These are phyloP conservation scores for Caenorhabditis sp. DNA, from an alignment of 2,888 invertebrate species.

Conservation along the genomic window DNA sequence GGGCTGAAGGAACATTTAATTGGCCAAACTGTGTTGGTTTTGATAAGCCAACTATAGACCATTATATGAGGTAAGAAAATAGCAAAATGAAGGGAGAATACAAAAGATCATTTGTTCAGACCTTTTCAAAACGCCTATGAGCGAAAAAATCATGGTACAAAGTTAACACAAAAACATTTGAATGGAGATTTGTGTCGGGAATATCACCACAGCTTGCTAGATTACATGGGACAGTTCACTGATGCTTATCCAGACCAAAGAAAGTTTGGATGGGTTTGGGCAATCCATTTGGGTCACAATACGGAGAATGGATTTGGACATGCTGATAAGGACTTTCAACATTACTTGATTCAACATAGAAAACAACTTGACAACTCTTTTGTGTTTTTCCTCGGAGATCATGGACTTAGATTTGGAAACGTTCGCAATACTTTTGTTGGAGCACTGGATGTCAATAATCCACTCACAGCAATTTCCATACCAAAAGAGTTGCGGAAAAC, in stretches of 20 bases:
- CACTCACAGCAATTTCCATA: slow-evolving; percentile 67
- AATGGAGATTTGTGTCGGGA: slow-evolving; percentile 61
- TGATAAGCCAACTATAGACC: slow-evolving; percentile 67
- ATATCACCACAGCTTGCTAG: slow-evolving; percentile 64
- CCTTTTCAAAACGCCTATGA: slow-evolving; percentile 70
- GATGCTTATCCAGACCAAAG: slow-evolving; percentile 68
- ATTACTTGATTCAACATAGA: slow-evolving; percentile 66
- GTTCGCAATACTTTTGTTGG: slow-evolving; percentile 67
- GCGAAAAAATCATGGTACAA: slow-evolving; percentile 20
- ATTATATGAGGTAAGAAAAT: slow-evolving; percentile 70
- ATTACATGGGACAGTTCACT: slow-evolving; percentile 70
- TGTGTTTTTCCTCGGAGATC: slow-evolving; percentile 74
- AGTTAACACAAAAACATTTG: slow-evolving; percentile 57
- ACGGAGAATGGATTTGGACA: slow-evolving; percentile 68
- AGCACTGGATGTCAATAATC: slow-evolving; percentile 71
- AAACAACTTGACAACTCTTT: slow-evolving; percentile 72
- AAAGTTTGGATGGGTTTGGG: slow-evolving; percentile 74
- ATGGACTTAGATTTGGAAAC: slow-evolving; percentile 71
- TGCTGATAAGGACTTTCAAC: slow-evolving; percentile 69
- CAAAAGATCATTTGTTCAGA: slow-evolving; percentile 25
- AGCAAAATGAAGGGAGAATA: too few relatives aligned
- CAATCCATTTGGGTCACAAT: slow-evolving; percentile 70
- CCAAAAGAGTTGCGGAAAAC: slow-evolving; percentile 65
- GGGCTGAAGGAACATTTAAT: slow-evolving; percentile 74
- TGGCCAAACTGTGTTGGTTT: slow-evolving; percentile 75